Conservation (phyloP, 1,140 invertebrate species). For the Heliconius eleuchia region DNA sequence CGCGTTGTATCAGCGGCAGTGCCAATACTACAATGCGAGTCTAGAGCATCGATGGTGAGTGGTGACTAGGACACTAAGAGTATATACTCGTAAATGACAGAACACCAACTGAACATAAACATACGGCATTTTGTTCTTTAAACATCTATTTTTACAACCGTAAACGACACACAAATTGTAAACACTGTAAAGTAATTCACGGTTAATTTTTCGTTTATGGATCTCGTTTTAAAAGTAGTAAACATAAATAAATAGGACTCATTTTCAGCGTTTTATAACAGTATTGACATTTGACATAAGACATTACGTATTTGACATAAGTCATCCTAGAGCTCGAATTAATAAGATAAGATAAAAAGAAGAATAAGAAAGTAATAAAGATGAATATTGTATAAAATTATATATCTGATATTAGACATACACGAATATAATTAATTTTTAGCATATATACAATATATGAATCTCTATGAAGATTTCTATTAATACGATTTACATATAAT, state of each 20-base stretch:
- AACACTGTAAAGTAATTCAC: neutral
- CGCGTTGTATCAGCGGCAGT: constrained; percentile 54
- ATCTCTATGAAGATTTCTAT: too few relatives aligned
- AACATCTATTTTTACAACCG: neutral
- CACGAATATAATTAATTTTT: too few relatives aligned
- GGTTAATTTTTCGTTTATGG: neutral
- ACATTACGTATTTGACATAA: neutral
- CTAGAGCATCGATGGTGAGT: constrained; percentile 35
- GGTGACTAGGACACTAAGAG: constrained; percentile 41
- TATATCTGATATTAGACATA: too few relatives aligned
- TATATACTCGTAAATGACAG: constrained; percentile 11
- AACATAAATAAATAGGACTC: constrained; percentile 6
- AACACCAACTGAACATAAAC: constrained; percentile 41
- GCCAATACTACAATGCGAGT: constrained; percentile 61
- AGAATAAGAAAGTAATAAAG: too few relatives aligned
- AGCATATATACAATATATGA: too few relatives aligned
- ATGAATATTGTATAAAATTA: too few relatives aligned
- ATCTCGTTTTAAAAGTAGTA: neutral
- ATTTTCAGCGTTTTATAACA: constrained; percentile 1
- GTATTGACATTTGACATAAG: constrained; percentile 13
- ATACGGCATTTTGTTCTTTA: constrained; percentile 31
- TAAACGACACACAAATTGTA: neutral
- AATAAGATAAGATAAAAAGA: too few relatives aligned
- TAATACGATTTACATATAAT: too few relatives aligned
- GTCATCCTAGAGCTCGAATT: neutral